Base-by-base conservation (phyloP, 2,113 vertebrate genomes). In the Phodopus roborovskii region DNA sequence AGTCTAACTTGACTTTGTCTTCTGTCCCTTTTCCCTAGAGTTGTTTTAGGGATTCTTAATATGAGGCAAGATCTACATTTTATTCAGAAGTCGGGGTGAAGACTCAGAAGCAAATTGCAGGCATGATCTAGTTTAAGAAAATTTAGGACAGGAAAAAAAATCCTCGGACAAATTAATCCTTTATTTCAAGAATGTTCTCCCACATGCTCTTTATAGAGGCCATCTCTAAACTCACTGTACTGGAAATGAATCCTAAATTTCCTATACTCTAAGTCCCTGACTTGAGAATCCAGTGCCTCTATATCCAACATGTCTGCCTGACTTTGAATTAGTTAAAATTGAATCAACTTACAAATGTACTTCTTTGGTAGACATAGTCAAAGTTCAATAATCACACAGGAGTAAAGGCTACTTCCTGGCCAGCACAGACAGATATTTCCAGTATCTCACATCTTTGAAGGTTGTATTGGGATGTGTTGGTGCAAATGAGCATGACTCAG, bases 81-180 rank as follows among this genome's bases (percentile, higher is more conserved):
- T 92, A 92, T 86, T 93, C 53, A 88, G 70, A 93, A 94, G n/a
- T 42, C 30, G 89, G 56, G 84, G 17, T 56, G 36, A 90, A 85
- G 78, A 83, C 11, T 30, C 48, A 86, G 75, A 88, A 45, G 71
- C n/a, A 78, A 93, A 94, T 78, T 73, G 77, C 42, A 95, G 56
- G 42, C 78, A 78, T 94, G 92, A 96, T 95, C 26, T 86, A 92
- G n/a, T 94, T 96, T 92, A 58, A 94, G 73, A 94, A 94, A 92
- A 91, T 58, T 8, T 74, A 86, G 95, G 77, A 83, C 87, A 68
- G 33, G 62, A 92, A 73, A 95, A 95, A 30, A 39, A 86, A 73
- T n/a, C 19, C 36, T 92, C 60, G 42, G 50, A 89, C 81, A 36
- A 93, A 82, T 36, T 48, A 93, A 97, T 94, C 22, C 28, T 79